phyloP scores from a whole-genome alignment of 2,888 invertebrate species.

The Eristalinus sepulchralis region DNA sequence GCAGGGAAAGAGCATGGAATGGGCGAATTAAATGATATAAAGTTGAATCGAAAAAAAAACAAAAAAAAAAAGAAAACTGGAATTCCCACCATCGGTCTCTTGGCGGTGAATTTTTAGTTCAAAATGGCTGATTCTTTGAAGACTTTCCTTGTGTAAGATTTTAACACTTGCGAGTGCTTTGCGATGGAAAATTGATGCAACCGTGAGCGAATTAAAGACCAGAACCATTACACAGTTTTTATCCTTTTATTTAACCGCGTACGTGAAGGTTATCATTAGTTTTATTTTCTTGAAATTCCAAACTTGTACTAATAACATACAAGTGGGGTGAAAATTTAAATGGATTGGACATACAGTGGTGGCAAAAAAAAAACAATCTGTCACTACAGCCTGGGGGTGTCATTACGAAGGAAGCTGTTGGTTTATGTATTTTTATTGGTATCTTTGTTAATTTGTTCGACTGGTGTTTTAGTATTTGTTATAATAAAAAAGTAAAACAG shows the following conservation, averaged over 20 bases:
- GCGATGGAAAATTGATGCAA: not conserved
- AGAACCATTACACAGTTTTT: not conserved
- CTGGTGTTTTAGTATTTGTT: no score
- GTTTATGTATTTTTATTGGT: no score
- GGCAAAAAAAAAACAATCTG: no score
- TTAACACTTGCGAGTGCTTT: not conserved
- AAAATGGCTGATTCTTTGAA: not conserved
- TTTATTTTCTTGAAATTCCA: no score
- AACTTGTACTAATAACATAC: no score
- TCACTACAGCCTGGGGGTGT: no score
- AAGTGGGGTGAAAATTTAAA: no score
- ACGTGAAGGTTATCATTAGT: not conserved
- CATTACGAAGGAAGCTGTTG: no score
- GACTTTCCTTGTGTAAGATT: not conserved
- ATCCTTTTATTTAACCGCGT: not conserved
- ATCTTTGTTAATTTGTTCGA: no score
- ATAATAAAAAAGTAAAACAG: no score
- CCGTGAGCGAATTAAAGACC: not conserved
- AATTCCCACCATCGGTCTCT: not conserved
- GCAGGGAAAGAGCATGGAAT: constrained; percentile 35
- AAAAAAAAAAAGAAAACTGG: not conserved
- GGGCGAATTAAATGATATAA: constrained; percentile 58
- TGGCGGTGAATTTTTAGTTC: not conserved
- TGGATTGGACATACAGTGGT: no score
- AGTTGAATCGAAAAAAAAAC: constrained; percentile 39